A percentile compares a stretch with the other conserved stretches of the same genome.
Conservation (phyloP, 2,888 invertebrate species). For the Elegia similella region DNA sequence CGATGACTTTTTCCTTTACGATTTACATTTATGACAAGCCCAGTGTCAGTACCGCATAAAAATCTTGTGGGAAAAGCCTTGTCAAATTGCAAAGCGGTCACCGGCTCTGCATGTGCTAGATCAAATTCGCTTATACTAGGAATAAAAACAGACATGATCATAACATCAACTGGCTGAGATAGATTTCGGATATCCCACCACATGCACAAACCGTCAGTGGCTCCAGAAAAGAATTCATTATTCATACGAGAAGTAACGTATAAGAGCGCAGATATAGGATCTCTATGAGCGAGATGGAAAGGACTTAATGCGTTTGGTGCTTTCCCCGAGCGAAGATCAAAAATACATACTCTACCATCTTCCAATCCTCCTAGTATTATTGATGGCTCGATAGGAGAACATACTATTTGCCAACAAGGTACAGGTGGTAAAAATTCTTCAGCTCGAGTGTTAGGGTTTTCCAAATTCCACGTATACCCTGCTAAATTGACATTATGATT, state of each 20-base stretch:
- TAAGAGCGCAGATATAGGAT: constrained; percentile 77
- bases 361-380: constrained; percentile 49
- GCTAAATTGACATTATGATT: constrained; percentile 62
- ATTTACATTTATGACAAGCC: constrained; percentile 81
- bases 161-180: constrained; percentile 76
- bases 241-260: constrained; percentile 81
- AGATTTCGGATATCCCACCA: constrained; percentile 87
- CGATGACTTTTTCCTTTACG: constrained; percentile 83
- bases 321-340: constrained; percentile 89
- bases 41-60: constrained; percentile 58
- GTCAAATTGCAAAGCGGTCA: constrained; percentile 85
- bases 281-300: constrained; percentile 52
- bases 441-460: constrained; percentile 48
- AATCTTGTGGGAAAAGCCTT: constrained; percentile 83
- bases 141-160: constrained; percentile 80
- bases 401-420: constrained; percentile 50
- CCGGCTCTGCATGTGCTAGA: constrained; percentile 78
- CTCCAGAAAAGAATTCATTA: constrained; percentile 82
- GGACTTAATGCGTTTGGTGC: constrained; percentile 86
- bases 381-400: constrained; percentile 41
- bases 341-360: constrained; percentile 66
- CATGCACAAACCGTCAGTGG: constrained; percentile 82
- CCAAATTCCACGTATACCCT: constrained; percentile 84
- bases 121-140: constrained; percentile 66
- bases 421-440: constrained; percentile 39